Evolutionary conservation across 2,797 vertebrate species (phyloP).

Genomic region (Petrocephalus sullivani): DNA sequence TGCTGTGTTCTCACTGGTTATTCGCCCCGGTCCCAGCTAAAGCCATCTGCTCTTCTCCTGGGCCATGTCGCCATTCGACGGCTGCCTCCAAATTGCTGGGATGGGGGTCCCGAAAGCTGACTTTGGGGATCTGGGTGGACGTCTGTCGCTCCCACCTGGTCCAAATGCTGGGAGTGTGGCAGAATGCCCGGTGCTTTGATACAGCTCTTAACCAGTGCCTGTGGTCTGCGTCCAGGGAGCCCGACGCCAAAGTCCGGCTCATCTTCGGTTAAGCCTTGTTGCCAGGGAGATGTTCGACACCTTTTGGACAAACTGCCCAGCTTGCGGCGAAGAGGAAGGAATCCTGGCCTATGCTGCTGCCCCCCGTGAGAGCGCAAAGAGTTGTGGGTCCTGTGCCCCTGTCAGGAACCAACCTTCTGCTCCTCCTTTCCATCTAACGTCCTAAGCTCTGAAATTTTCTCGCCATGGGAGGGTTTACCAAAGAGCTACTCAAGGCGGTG

Average conservation of each 20-base stretch:
- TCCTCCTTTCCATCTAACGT: neutral
- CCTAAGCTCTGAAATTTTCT: neutral
- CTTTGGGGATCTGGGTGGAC: neutral
- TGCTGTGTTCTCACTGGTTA: neutral
- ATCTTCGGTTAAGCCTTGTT: conserved; percentile 32
- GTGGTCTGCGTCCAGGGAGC: neutral
- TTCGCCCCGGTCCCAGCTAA: neutral
- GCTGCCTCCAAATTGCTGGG: neutral
- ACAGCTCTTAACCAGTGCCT: neutral
- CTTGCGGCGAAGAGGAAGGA: neutral
- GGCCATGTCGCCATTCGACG: neutral
- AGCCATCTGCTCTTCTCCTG: conserved; percentile 1
- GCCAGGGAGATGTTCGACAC: conserved; percentile 40
- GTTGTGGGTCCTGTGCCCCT: neutral
- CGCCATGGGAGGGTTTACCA: neutral
- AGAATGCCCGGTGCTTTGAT: neutral
- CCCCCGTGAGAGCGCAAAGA: neutral
- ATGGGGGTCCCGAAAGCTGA: neutral
- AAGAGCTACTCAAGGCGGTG: neutral
- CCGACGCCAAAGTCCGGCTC: neutral
- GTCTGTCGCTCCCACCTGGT: neutral
- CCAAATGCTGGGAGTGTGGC: neutral
- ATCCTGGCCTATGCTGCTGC: neutral
- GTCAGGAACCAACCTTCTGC: conserved; percentile 14
- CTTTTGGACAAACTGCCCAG: conserved; percentile 37